These are phyloP conservation scores for Cotesia vestalis DNA, from an alignment of 1,140 invertebrate genomes.

Conservation along the genomic window DNA sequence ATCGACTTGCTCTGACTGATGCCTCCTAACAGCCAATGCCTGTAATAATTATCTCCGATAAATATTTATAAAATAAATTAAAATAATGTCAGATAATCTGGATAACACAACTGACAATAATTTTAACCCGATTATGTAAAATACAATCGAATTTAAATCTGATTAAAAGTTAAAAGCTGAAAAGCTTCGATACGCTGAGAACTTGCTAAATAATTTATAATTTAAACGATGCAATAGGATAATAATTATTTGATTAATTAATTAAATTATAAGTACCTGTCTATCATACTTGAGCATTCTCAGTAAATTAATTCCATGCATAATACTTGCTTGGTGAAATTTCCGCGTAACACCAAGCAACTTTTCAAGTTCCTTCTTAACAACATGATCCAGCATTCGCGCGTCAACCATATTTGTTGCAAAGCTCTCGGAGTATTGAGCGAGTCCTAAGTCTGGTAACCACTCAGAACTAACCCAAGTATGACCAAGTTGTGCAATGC, in stretches of 20 bases:
- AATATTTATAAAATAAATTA: slow-evolving; percentile 14
- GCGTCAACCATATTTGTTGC: slow-evolving; percentile 91
- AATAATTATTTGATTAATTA: neutral
- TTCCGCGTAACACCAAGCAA: slow-evolving; percentile 89
- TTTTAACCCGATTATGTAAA: neutral
- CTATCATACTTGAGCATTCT: slow-evolving; percentile 92
- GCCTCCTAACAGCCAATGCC: slow-evolving; percentile 85
- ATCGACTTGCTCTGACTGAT: slow-evolving; percentile 87
- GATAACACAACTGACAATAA: neutral
- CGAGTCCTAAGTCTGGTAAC: slow-evolving; percentile 88
- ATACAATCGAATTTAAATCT: neutral
- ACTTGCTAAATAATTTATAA: neutral
- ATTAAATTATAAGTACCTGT: slow-evolving; percentile 70
- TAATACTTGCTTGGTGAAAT: slow-evolving; percentile 92
- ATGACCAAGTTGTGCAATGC: slow-evolving; percentile 85
- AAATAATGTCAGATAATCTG: no score
- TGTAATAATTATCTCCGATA: slow-evolving; percentile 54
- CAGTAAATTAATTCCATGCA: slow-evolving; percentile 90
- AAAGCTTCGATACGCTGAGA: neutral
- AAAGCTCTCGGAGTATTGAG: slow-evolving; percentile 87
- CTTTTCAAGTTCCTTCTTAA: slow-evolving; percentile 94
- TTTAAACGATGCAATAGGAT: neutral
- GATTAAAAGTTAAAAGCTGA: neutral
- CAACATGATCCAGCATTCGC: slow-evolving; percentile 88
- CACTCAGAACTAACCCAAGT: slow-evolving; percentile 93